Evolutionary conservation across 1,140 invertebrate species (phyloP).

Genomic region (Thrips palmi): DNA sequence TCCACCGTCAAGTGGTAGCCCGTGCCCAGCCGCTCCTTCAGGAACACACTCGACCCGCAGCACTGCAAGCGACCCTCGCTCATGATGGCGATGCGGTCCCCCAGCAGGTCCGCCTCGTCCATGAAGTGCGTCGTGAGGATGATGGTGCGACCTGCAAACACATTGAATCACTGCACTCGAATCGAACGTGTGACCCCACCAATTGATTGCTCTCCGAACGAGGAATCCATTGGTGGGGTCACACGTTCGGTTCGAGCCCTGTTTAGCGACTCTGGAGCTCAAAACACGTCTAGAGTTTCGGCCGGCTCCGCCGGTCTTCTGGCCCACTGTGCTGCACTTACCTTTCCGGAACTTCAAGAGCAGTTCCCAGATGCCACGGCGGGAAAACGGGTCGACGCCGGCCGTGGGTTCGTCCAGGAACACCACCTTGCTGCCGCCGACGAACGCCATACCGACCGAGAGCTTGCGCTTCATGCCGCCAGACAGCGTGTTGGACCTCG

Average conservation of each 20-base stretch:
- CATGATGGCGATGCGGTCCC: slow-evolving; percentile 50
- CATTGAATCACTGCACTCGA: too few species aligned
- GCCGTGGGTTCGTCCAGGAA: slow-evolving; percentile 75
- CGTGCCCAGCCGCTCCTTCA: slow-evolving; percentile 31
- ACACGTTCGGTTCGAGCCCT: too few species aligned
- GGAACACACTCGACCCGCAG: slow-evolving; percentile 39
- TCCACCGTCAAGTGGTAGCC: slow-evolving; percentile 34
- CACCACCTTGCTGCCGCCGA: slow-evolving; percentile 76
- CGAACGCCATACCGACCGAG: slow-evolving; percentile 79
- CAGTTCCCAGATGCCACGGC: slow-evolving; percentile 56
- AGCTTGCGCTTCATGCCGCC: slow-evolving; percentile 92
- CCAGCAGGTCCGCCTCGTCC: slow-evolving; percentile 36
- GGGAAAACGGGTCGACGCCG: slow-evolving; percentile 58
- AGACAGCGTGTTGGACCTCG: too few species aligned
- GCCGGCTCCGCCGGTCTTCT: too few species aligned
- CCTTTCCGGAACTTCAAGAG: slow-evolving; percentile 39
- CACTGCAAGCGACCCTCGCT: slow-evolving; percentile 38
- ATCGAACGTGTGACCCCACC: too few species aligned
- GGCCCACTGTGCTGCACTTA: too few species aligned
- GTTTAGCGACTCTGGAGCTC: too few species aligned
- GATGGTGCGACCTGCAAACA: slow-evolving; percentile 32
- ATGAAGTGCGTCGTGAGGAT: slow-evolving; percentile 45
- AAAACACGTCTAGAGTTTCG: too few species aligned
- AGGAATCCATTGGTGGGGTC: too few species aligned
- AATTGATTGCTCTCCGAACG: too few species aligned